A percentile compares a stretch with the other conserved stretches of the same genome.
Evolutionary conservation across 2,888 invertebrate genomes (phyloP).

Genomic region (Euproctis similis): DNA sequence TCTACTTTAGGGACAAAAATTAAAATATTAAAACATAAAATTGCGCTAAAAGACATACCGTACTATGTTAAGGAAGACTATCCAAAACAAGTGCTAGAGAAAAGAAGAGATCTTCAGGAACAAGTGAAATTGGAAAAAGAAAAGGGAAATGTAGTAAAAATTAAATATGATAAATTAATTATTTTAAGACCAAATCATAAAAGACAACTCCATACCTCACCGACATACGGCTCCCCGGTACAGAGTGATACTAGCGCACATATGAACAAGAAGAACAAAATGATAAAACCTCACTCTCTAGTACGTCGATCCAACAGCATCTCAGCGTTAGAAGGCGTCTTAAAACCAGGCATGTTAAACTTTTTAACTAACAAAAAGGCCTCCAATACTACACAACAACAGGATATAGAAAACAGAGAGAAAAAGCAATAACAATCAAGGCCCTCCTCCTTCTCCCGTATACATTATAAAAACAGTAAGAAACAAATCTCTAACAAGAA

Average conservation of each 20-base stretch:
- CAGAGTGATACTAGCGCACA: not conserved
- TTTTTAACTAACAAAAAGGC: not conserved
- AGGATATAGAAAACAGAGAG: not conserved
- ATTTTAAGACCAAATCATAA: not conserved
- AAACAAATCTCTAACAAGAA: no score
- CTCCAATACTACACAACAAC: not conserved
- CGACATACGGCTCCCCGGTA: not conserved
- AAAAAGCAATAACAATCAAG: not conserved
- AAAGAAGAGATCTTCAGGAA: slow-evolving; percentile 4
- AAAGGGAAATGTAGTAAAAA: slow-evolving; percentile 4
- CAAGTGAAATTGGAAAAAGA: slow-evolving; percentile 4
- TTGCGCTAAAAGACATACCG: slow-evolving; percentile 3
- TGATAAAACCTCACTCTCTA: not conserved
- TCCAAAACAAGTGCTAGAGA: no score
- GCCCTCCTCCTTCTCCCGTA: not conserved
- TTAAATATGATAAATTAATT: slow-evolving; percentile 6
- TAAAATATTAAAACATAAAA: slow-evolving; percentile 8
- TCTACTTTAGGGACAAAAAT: no score
- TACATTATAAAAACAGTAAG: not conserved
- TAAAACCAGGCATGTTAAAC: slow-evolving; percentile 4
- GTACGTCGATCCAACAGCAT: not conserved
- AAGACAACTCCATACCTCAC: not conserved
- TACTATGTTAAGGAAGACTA: slow-evolving; percentile 4
- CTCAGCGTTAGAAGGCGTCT: not conserved
- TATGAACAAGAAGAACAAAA: slow-evolving; percentile 1